These are phyloP conservation scores for Panthera uncia DNA, from an alignment of 2,113 vertebrate genomes.

Conservation along the genomic window DNA sequence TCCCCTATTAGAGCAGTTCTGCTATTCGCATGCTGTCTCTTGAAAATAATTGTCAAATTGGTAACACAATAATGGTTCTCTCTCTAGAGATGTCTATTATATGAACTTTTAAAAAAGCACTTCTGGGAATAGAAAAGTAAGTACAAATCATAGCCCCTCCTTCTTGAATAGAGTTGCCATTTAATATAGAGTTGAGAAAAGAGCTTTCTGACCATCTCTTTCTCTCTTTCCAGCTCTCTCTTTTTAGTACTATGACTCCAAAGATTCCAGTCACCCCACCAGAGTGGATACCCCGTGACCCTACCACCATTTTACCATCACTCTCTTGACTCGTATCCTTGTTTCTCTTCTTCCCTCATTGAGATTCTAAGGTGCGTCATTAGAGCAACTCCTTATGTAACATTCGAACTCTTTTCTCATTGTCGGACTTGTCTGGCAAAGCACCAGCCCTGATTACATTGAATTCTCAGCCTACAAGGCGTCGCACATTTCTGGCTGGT, in stretches of 20 bases:
- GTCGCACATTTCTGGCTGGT: not conserved
- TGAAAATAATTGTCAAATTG: not conserved
- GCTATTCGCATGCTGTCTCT: not conserved
- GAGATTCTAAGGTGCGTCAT: not conserved
- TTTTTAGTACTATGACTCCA: not conserved
- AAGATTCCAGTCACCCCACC: not conserved
- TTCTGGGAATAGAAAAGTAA: slow-evolving; percentile 9
- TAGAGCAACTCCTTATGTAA: not conserved
- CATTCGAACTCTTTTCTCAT: not conserved
- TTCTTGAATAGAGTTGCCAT: not conserved
- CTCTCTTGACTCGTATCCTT: not conserved
- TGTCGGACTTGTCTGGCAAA: not conserved
- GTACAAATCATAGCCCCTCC: not conserved
- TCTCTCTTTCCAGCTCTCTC: not conserved
- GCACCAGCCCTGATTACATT: not conserved
- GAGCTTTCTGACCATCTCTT: not conserved
- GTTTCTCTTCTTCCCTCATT: not conserved
- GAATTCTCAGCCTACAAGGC: not conserved
- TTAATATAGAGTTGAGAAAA: not conserved
- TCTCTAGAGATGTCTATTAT: not conserved
- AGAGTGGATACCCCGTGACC: not conserved
- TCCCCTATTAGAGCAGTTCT: not conserved
- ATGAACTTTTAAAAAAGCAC: not conserved
- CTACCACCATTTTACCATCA: not conserved
- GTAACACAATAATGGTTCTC: not conserved